Conservation (phyloP, 2,113 vertebrate genomes). For the Condylura cristata region DNA sequence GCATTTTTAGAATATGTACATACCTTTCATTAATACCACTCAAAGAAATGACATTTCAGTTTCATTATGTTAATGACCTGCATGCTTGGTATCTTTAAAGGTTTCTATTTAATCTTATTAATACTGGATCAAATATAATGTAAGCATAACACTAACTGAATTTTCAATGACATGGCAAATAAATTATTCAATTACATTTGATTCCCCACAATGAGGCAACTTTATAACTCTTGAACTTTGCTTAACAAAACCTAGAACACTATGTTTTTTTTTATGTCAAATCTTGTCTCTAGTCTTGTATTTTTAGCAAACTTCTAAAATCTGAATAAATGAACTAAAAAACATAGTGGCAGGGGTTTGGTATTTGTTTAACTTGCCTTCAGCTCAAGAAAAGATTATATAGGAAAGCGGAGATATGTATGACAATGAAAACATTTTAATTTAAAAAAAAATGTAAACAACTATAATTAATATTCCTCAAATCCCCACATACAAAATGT, state of each 20-base stretch:
- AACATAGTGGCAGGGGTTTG: neutral
- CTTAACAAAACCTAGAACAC: neutral
- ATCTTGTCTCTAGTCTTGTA: neutral
- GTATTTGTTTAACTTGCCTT: neutral
- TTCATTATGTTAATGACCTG: neutral
- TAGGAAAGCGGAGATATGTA: neutral
- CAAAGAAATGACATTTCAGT: neutral
- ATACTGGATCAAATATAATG: neutral
- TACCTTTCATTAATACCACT: neutral
- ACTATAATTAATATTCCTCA: slow-evolving; percentile 63
- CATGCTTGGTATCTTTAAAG: neutral
- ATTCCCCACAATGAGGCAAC: neutral
- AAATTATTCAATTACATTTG: neutral
- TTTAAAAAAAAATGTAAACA: slow-evolving; percentile 1
- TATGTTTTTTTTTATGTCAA: neutral
- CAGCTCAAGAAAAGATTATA: slow-evolving; percentile 11
- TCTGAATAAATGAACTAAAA: neutral
- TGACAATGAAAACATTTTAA: neutral
- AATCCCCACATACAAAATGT: slow-evolving; percentile 46
- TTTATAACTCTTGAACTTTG: neutral
- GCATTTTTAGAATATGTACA: neutral
- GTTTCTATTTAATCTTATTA: neutral
- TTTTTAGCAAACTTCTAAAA: neutral
- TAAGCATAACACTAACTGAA: neutral
- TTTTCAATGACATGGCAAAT: neutral